Percentiles rank a stretch among this genome's conserved stretches.
These are phyloP conservation scores for Lathamus discolor DNA, from an alignment of 2,113 vertebrate genomes.

Conservation along the genomic window DNA sequence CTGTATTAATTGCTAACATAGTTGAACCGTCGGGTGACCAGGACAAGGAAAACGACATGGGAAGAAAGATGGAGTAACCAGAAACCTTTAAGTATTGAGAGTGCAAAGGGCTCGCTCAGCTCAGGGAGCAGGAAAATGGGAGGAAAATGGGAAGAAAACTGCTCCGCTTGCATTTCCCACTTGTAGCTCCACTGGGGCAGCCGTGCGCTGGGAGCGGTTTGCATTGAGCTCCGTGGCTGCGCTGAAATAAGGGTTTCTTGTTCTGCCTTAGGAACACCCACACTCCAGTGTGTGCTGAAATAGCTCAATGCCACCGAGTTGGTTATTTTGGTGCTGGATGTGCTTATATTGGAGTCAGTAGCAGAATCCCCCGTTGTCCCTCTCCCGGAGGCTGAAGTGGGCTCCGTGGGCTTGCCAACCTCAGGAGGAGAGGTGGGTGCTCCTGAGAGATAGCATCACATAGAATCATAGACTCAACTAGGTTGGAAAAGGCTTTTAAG, in stretches of 20 bases:
- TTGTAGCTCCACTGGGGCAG: not conserved
- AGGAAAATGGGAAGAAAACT: not conserved
- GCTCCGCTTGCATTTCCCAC: not conserved
- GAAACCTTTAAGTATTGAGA: not conserved
- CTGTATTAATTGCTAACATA: not conserved
- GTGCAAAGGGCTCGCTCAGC: not conserved
- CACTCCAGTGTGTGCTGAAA: not conserved
- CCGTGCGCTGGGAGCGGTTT: not conserved
- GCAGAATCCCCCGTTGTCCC: not conserved
- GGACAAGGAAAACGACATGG: not conserved
- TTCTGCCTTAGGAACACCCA: slow-evolving; percentile 43
- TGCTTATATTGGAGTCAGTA: not conserved
- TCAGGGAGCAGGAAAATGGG: not conserved
- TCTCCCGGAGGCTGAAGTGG: not conserved
- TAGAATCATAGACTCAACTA: not conserved
- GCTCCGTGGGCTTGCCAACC: not conserved
- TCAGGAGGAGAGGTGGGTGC: not conserved
- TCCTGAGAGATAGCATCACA: not conserved
- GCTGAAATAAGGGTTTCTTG: slow-evolving; percentile 44
- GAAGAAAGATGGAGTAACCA: not conserved
- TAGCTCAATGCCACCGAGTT: not conserved
- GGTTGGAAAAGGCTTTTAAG: not conserved
- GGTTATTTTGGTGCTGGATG: slow-evolving; percentile 16
- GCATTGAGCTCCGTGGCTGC: not conserved
- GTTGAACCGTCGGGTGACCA: not conserved